Evolutionary conservation across 35 echinoderm and acorn worm species (phyloP).

Genomic region (Heliocidaris erythrogramma): DNA sequence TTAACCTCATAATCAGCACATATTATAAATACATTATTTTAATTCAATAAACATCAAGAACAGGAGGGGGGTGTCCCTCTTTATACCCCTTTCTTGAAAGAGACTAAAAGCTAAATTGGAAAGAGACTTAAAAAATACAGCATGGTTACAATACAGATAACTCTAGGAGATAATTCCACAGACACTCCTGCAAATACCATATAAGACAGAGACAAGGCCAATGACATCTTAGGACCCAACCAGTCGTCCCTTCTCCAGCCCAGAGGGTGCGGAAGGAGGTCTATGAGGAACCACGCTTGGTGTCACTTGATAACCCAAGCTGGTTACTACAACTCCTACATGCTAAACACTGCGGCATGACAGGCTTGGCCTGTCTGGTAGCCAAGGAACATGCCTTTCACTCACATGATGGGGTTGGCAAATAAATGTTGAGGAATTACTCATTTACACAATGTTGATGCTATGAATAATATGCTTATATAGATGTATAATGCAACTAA

Average conservation of each 20-base stretch:
- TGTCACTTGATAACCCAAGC: conserved; percentile 1
- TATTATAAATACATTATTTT: too few species aligned
- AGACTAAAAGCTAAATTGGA: too few species aligned
- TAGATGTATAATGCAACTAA: not conserved
- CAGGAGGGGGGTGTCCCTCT: too few species aligned
- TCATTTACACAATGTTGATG: too few species aligned
- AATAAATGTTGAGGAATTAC: too few species aligned
- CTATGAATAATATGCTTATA: too few species aligned
- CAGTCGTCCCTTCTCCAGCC: not conserved
- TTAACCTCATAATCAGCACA: too few species aligned
- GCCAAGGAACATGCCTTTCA: not conserved
- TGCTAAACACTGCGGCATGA: not conserved
- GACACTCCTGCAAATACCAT: not conserved
- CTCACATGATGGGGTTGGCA: not conserved
- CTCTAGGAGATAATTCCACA: too few species aligned
- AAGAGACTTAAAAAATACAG: too few species aligned
- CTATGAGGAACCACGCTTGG: not conserved
- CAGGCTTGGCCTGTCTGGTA: not conserved
- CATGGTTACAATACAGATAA: too few species aligned
- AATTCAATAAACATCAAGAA: too few species aligned
- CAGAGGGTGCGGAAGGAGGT: not conserved
- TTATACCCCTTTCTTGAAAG: too few species aligned
- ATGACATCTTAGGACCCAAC: not conserved
- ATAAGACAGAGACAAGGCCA: not conserved
- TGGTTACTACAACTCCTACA: not conserved